Percentiles rank a stretch among this genome's conserved stretches.
Evolutionary conservation across 2,797 vertebrate genomes (phyloP).

Genomic region (Sparidentex hasta): DNA sequence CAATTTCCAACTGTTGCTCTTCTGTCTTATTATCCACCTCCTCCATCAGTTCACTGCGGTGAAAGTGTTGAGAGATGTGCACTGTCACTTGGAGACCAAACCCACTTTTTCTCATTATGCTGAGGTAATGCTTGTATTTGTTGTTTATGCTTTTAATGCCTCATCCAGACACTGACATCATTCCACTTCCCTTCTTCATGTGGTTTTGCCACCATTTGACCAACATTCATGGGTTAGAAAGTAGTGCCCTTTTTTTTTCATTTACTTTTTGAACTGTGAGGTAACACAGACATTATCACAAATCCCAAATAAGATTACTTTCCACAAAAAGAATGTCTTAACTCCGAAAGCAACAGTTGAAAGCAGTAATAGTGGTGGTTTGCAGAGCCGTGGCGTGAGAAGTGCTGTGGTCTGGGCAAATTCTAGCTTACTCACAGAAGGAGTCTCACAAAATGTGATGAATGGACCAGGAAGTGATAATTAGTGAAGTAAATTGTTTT

Average conservation of each 20-base stretch:
- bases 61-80: slow-evolving; percentile 65
- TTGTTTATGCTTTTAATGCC: slow-evolving; percentile 70
- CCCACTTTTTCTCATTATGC: slow-evolving; percentile 66
- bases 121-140: slow-evolving; percentile 79
- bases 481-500: slow-evolving; percentile 74
- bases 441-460: slow-evolving; percentile 64
- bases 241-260: slow-evolving; percentile 39
- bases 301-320: slow-evolving; percentile 72
- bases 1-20: slow-evolving; percentile 36
- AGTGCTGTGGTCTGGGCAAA: slow-evolving; percentile 45
- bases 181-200: slow-evolving; percentile 63
- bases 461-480: slow-evolving; percentile 73
- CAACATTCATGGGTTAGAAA: slow-evolving; percentile 57
- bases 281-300: slow-evolving; percentile 72
- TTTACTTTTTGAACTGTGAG: slow-evolving; percentile 53
- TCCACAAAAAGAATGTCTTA: slow-evolving; percentile 65
- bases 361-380: slow-evolving; percentile 39
- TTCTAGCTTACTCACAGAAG: slow-evolving; percentile 57
- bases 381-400: slow-evolving; percentile 65
- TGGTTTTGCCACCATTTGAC: slow-evolving; percentile 71
- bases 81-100: slow-evolving; percentile 63
- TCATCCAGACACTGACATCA: slow-evolving; percentile 79
- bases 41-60: slow-evolving; percentile 48
- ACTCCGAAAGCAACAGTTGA: slow-evolving; percentile 37
- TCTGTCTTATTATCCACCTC: slow-evolving; percentile 44